Evolutionary conservation across 1,140 invertebrate genomes (phyloP), one percentile per base, ranked within the genome.

Genomic region (Drosophila varians): DNA sequence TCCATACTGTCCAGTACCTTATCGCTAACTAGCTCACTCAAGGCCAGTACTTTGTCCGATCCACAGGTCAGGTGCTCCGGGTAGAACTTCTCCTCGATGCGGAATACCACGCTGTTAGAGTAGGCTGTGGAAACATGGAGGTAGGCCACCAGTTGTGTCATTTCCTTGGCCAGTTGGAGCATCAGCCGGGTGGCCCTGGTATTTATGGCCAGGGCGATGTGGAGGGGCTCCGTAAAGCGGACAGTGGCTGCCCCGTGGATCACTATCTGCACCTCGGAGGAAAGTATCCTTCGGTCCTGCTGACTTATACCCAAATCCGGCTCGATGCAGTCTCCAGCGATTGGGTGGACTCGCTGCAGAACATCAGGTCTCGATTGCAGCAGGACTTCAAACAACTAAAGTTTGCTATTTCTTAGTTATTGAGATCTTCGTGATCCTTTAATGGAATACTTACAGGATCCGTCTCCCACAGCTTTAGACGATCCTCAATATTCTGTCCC

Each of bases 211-310:
- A 94, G 87, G 0, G 94, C 92, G 3, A 92, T 79, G 84, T 94
- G 94, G 9, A 98, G 91, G 0, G 94, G 93, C 84, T 98, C 97
- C 73, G 96, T 95, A 91, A 98, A 98, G 91, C 62, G 69, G 1
- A 98, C 94, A 1, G 96, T 97, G 0, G 97, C 97, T 0, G 97
- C 97, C 4, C 93, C 94, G 75, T 98, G 96, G 79, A 98, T 95
- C 0, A 98, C 94, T 6, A 97, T 91, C 21, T 94, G 64, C 1
- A 96, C 93, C 45, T 93, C 51, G 9, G 73, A 28, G 1, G 18
- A 11, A 1, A 86, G 43, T 0, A 66, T 18, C n/a, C 23, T 23
- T 0, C 72, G 61, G 51, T 96, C 94, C 46, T 93, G 89, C 0
- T 93, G 89, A 18, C 91, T 93, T 0, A 98, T 91, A 1, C 95